A percentile compares a stretch with the other conserved stretches of the same genome.
These are phyloP conservation scores for Cotesia glomerata DNA, from an alignment of 1,140 invertebrate genomes.

Conservation along the genomic window DNA sequence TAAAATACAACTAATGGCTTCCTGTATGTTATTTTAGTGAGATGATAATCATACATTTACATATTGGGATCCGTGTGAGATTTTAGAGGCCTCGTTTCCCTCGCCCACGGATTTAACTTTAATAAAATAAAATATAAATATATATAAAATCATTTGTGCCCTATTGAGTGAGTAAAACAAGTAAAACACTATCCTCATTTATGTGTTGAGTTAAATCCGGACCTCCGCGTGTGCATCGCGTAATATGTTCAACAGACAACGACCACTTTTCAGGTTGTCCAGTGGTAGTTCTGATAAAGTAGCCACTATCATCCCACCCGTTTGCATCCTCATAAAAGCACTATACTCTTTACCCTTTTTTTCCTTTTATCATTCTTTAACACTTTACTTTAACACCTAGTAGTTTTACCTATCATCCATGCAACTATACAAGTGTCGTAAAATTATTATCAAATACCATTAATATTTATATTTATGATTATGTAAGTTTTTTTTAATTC, in stretches of 20 bases:
- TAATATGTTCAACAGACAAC: conserved; percentile 42
- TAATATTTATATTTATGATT: no score
- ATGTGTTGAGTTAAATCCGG: conserved; percentile 35
- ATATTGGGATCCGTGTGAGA: conserved; percentile 42
- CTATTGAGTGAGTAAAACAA: conserved; percentile 39
- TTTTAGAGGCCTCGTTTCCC: conserved; percentile 44
- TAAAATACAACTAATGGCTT: conserved; percentile 37
- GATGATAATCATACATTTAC: conserved; percentile 49
- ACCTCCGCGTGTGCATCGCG: conserved; percentile 42
- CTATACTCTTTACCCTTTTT: not conserved
- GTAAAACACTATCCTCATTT: conserved; percentile 21
- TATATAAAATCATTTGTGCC: not conserved
- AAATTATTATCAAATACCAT: no score
- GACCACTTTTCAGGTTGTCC: conserved; percentile 30
- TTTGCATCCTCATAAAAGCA: conserved; percentile 40
- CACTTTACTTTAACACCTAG: no score
- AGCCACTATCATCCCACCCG: conserved; percentile 43
- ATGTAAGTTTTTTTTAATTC: no score
- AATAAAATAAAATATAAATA: no score
- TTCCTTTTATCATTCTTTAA: no score
- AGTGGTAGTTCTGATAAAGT: conserved; percentile 46
- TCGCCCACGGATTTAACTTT: conserved; percentile 38
- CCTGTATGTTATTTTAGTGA: conserved; percentile 44
- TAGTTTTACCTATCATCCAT: no score
- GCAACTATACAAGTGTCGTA: no score